phyloP scores from a whole-genome alignment of 2,797 vertebrate genomes.

The Melanotaenia parkinsoni region DNA sequence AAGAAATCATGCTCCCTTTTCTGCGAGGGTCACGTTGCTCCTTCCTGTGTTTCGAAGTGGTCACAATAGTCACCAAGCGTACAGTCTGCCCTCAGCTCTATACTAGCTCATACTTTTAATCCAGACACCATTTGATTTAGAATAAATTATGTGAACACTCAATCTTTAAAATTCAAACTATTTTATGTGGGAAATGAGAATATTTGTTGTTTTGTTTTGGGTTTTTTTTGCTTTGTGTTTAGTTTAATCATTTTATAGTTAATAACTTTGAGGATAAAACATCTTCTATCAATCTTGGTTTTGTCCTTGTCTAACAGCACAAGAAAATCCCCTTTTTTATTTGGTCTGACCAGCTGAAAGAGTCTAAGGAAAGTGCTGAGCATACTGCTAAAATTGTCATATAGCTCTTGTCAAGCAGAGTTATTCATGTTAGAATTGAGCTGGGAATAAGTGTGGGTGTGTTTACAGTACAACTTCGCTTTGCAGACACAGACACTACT shows the following conservation, averaged over 20 bases:
- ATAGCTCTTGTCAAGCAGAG: slow-evolving; percentile 30
- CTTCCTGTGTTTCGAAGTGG: no score
- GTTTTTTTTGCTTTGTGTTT: no score
- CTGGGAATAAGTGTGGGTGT: slow-evolving; percentile 12
- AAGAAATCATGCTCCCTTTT: no score
- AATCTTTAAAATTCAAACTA: not conserved
- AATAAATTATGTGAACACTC: slow-evolving; percentile 18
- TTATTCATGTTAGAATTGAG: slow-evolving; percentile 48
- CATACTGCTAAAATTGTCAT: slow-evolving; percentile 36
- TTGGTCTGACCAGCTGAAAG: slow-evolving; percentile 29
- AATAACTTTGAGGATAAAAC: slow-evolving; percentile 7
- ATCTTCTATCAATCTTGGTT: slow-evolving; percentile 3
- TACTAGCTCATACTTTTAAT: not conserved
- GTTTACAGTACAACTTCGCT: slow-evolving; percentile 20
- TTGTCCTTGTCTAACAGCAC: slow-evolving; percentile 18
- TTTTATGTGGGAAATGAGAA: not conserved
- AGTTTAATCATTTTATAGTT: not conserved
- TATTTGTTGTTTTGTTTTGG: not conserved
- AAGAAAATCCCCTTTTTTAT: slow-evolving; percentile 29
- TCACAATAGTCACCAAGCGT: no score
- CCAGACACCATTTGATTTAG: slow-evolving; percentile 17
- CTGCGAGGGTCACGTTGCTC: no score
- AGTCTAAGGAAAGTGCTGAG: slow-evolving; percentile 37
- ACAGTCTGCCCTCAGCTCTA: no score
- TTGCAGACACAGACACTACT: slow-evolving; percentile 13